phyloP scores from a whole-genome alignment of 2,888 invertebrate genomes.

The Cancer borealis region DNA sequence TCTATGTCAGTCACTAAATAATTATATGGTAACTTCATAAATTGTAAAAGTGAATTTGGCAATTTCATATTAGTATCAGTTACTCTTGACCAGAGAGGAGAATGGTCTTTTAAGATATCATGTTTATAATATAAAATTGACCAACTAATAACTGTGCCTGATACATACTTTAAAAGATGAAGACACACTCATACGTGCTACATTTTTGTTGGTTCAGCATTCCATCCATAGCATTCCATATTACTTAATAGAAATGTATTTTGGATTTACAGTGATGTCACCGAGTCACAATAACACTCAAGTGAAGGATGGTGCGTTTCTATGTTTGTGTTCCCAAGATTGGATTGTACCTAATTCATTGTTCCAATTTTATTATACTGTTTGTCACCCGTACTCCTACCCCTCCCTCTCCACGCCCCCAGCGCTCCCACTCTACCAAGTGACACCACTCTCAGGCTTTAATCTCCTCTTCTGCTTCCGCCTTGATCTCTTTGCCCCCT shows the following conservation, averaged over 20 bases:
- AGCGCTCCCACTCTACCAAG: no score
- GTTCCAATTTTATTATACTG: no score
- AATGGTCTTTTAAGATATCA: no score
- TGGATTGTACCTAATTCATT: background rate
- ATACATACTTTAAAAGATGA: background rate
- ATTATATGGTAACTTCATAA: background rate
- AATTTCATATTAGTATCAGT: background rate
- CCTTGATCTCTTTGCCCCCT: no score
- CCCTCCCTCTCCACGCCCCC: no score
- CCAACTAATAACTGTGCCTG: background rate
- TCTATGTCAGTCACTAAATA: background rate
- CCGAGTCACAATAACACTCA: background rate
- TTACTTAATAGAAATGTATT: background rate
- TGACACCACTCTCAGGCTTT: no score
- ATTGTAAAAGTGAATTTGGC: background rate
- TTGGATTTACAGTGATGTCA: background rate
- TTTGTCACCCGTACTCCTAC: no score
- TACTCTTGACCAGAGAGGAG: no score
- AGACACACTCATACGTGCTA: background rate
- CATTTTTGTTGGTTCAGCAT: background rate
- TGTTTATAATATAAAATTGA: no score
- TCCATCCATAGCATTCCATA: background rate
- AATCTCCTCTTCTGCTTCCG: no score
- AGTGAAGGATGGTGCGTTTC: background rate
- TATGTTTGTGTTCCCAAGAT: background rate